Evolutionary conservation across 2,888 invertebrate species (phyloP), one percentile per base, ranked within the genome.

Genomic region (Hyppa rectilinea): DNA sequence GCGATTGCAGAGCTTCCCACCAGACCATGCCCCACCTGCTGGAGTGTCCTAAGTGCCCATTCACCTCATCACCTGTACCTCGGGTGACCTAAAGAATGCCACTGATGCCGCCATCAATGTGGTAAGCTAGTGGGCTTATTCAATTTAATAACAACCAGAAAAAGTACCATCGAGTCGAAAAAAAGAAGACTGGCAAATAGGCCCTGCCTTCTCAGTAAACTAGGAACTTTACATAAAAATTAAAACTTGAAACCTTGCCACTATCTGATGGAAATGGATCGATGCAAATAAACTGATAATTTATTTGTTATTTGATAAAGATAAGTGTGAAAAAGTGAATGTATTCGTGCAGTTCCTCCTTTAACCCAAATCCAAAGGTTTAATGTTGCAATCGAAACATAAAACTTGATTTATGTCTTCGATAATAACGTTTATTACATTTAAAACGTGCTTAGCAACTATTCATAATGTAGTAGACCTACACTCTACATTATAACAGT

Each of bases 311-410:
- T 52, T 53, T 43, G 59, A 40, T 59, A 38, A 45, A 62, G 59
- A 77, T 52, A 23, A 26, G 14, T 50, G 29, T 62, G 45, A 45
- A 60, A 50, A 64, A 72, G 79, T 60, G 64, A 79, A 73, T 52
- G 66, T 34, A 56, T 59, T 14, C 9, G 55, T 55, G 31, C 47
- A 71, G 29, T 52, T 66, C 61, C 9, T 75, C 60, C 34, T 70
- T 14, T 71, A 74, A 71, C 56, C 70, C 26, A 64, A 67, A 68
- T 80, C 31, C 36, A 79, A 67, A 75, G 61, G 49, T 71, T 70
- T 66, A 12, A 58, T 80, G 63, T 56, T 55, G 58, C 55, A 65
- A 81, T 76, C 29, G 20, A 75, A 56, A 23, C 59, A 59, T 47
- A 60, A 66, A 75, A 58, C 58, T 31, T 55, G 62, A 69, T 69